A percentile compares a stretch with the other conserved stretches of the same genome.
Evolutionary conservation across 2,113 vertebrate species (phyloP).

Genomic region (Oxygymnocypris stewartii): DNA sequence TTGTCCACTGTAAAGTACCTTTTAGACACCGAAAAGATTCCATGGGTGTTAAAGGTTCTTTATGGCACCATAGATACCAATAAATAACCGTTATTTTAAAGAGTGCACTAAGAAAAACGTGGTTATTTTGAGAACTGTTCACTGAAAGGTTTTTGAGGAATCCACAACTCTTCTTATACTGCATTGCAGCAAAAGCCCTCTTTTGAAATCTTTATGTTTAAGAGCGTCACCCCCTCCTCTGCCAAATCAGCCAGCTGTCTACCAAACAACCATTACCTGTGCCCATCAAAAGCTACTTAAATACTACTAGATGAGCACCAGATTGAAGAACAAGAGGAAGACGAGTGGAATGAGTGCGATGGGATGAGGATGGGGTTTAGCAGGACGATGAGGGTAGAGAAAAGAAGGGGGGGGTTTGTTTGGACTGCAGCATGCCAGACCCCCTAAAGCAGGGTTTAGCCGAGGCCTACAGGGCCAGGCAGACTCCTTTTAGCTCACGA

Average conservation of each 20-base stretch:
- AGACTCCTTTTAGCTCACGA: constrained; percentile 68
- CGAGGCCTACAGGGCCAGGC: constrained; percentile 50
- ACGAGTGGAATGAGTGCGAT: constrained; percentile 3
- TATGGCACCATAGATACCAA: background rate
- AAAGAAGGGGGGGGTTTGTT: constrained; percentile 12
- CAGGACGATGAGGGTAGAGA: background rate
- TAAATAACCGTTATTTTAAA: background rate
- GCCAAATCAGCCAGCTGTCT: background rate
- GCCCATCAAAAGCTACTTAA: constrained; percentile 52
- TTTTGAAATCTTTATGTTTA: background rate
- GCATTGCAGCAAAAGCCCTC: background rate
- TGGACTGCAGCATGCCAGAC: constrained; percentile 44
- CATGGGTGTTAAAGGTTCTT: background rate
- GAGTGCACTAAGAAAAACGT: background rate
- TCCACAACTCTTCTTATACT: background rate
- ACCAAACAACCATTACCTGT: constrained; percentile 32
- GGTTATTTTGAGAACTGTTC: background rate
- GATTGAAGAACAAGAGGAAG: constrained; percentile 52
- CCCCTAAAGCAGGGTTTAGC: constrained; percentile 68
- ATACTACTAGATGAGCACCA: constrained; percentile 62
- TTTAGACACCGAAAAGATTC: background rate
- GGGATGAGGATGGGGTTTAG: constrained; percentile 47
- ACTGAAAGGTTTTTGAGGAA: background rate
- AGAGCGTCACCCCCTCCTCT: background rate
- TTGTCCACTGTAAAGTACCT: background rate